Percentiles rank a stretch among this genome's conserved stretches.
Evolutionary conservation across 2,113 vertebrate genomes (phyloP).

Genomic region (Gnathonemus echidnorhynchus): DNA sequence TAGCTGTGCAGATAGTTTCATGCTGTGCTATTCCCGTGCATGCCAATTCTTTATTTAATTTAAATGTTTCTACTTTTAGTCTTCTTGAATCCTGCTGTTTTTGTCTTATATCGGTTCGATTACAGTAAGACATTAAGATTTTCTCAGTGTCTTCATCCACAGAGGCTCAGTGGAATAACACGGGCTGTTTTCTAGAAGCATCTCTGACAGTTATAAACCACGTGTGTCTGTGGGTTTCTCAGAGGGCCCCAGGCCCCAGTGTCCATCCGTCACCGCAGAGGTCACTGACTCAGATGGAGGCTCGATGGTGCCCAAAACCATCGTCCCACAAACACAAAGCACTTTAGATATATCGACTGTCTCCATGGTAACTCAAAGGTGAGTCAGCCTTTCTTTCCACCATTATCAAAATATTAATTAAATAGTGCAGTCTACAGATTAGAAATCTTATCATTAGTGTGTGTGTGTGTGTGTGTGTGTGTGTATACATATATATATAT

Average conservation of each 20-base stretch:
- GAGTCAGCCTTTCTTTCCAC: not conserved
- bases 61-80: not conserved
- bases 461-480: too few relatives aligned
- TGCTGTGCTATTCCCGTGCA: not conserved
- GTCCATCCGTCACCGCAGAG: not conserved
- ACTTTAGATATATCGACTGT: not conserved
- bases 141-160: not conserved
- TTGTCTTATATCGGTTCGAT: not conserved
- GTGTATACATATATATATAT: not conserved
- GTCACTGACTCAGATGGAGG: not conserved
- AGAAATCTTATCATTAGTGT: not conserved
- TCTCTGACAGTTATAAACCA: not conserved
- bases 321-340: not conserved
- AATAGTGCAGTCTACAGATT: not conserved
- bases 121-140: not conserved
- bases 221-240: not conserved
- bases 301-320: not conserved
- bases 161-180: not conserved
- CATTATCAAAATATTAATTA: not conserved
- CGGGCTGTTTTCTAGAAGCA: not conserved
- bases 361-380: not conserved
- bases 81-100: not conserved
- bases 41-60: not conserved
- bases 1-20: not conserved
- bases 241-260: not conserved